Evolutionary conservation across 2,888 invertebrate genomes (phyloP).

Genomic region (Agrotis clavis): DNA sequence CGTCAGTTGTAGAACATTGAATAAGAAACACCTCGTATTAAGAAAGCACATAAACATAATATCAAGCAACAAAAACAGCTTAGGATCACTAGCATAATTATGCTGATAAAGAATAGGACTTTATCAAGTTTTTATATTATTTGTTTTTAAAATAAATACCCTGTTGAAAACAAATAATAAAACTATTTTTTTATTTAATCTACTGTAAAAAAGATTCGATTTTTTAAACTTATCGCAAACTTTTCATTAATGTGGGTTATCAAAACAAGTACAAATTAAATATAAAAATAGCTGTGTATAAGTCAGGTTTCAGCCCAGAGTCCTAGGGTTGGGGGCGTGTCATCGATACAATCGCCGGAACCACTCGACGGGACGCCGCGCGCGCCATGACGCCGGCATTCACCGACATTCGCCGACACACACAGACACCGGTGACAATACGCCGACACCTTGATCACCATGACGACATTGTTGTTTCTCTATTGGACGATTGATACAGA

Average conservation of each 20-base stretch:
- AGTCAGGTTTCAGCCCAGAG: conserved; percentile 71
- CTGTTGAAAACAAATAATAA: no score
- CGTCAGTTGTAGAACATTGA: no score
- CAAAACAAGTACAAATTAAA: conserved; percentile 58
- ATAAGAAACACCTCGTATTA: neutral
- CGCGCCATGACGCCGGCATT: conserved; percentile 64
- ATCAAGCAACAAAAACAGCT: no score
- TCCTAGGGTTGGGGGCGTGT: conserved; percentile 75
- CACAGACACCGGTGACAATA: conserved; percentile 60
- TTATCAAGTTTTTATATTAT: no score
- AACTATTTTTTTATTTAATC: no score
- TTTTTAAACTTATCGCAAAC: no score
- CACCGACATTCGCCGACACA: conserved; percentile 59
- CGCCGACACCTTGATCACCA: conserved; percentile 70
- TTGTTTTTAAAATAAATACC: no score
- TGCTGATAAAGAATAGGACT: no score
- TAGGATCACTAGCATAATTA: no score
- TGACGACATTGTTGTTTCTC: conserved; percentile 79
- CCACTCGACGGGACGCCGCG: conserved; percentile 79
- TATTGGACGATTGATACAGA: conserved; percentile 68
- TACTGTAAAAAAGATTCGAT: no score
- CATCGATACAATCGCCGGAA: conserved; percentile 85
- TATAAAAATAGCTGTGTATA: conserved; percentile 61
- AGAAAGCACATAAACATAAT: neutral
- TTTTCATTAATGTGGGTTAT: conserved; percentile 11